Percentiles rank a stretch among this genome's conserved stretches.
These are phyloP conservation scores for Polydrusus cervinus DNA, from an alignment of 2,888 invertebrate genomes.

Conservation along the genomic window DNA sequence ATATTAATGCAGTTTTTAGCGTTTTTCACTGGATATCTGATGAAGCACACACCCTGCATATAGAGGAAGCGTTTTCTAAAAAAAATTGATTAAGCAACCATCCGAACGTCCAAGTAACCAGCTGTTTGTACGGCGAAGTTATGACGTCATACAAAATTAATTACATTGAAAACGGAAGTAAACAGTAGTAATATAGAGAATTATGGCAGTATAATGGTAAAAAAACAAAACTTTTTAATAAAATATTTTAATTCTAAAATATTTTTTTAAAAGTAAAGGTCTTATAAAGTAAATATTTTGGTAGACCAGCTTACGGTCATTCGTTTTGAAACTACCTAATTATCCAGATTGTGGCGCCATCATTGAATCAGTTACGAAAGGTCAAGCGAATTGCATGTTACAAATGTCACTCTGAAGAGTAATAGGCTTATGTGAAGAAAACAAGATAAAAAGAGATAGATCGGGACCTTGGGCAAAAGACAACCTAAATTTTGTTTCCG, in stretches of 20 bases:
- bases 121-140: background rate
- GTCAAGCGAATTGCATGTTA: background rate
- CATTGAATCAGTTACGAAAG: background rate
- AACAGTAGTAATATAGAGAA: background rate
- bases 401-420: background rate
- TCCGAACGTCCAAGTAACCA: constrained; percentile 2
- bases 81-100: constrained; percentile 21
- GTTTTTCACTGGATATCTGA: constrained; percentile 18
- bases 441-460: background rate
- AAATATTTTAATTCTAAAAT: no score
- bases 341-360: background rate
- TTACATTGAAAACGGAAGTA: background rate
- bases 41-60: constrained; percentile 41
- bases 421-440: background rate
- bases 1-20: constrained; percentile 16
- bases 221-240: no score
- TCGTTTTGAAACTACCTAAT: background rate
- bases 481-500: background rate
- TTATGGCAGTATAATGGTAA: no score
- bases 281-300: no score
- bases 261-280: no score
- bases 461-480: background rate
- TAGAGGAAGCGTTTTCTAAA: constrained; percentile 33
- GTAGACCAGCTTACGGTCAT: background rate
- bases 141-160: constrained; percentile 10